phyloP scores from a whole-genome alignment of 2,797 vertebrate genomes.

The Acropternis orthonyx region DNA sequence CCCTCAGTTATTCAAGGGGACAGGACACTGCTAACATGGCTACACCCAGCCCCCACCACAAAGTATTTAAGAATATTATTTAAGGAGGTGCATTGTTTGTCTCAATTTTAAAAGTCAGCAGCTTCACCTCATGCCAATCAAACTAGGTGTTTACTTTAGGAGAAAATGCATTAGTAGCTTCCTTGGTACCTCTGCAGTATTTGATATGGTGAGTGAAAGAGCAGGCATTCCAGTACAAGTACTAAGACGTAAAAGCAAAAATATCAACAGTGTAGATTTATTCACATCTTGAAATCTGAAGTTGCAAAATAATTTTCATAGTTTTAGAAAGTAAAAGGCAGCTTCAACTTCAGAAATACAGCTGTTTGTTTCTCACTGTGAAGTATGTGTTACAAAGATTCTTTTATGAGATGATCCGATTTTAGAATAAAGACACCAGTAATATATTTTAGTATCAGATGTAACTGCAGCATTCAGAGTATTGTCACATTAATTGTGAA shows the following conservation, averaged over 20 bases:
- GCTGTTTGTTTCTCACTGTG: neutral
- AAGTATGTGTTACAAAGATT: neutral
- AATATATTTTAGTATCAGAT: neutral
- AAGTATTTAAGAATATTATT: neutral
- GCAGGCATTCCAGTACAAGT: neutral
- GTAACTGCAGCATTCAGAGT: neutral
- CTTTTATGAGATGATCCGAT: neutral
- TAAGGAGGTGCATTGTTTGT: neutral
- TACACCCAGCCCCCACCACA: neutral
- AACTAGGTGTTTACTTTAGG: neutral
- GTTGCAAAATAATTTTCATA: neutral
- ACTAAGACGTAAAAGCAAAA: neutral
- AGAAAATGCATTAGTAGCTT: neutral
- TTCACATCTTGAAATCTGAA: neutral
- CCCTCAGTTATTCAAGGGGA: neutral
- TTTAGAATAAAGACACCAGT: neutral
- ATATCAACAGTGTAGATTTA: neutral
- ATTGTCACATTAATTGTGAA: neutral
- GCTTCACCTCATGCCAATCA: neutral
- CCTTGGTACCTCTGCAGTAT: neutral
- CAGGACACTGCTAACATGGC: neutral
- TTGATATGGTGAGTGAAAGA: neutral
- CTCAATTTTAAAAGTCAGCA: neutral
- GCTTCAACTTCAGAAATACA: neutral
- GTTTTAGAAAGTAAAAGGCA: neutral